Conservation (phyloP, 2,113 vertebrate genomes). For the Aldabrachelys gigantea region DNA sequence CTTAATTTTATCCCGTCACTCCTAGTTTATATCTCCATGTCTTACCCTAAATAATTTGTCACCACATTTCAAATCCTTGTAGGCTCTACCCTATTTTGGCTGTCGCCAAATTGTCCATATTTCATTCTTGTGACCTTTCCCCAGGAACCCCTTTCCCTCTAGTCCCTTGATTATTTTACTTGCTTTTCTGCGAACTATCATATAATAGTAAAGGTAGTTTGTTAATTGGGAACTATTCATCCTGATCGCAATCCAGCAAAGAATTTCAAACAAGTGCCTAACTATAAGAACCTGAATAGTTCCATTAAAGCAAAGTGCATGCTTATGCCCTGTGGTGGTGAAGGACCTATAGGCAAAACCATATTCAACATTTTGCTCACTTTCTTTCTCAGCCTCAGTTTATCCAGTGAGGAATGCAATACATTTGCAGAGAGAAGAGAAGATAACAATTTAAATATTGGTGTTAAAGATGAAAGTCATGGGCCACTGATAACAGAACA, state of each 20-base stretch:
- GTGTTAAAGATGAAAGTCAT: not conserved
- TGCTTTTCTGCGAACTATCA: not conserved
- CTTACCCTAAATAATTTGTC: not conserved
- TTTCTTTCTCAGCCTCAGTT: not conserved
- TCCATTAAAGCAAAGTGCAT: not conserved
- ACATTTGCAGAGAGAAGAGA: not conserved
- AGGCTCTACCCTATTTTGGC: not conserved
- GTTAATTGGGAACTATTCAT: not conserved
- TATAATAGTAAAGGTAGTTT: not conserved
- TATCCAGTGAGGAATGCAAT: not conserved
- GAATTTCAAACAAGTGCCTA: not conserved
- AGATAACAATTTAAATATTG: not conserved
- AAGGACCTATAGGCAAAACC: accelerated
- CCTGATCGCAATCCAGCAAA: not conserved
- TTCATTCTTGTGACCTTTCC: not conserved
- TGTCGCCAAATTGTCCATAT: not conserved
- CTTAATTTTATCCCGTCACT: not conserved
- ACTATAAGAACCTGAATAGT: not conserved
- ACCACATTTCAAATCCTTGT: not conserved
- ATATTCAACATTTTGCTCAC: not conserved
- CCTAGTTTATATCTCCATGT: not conserved
- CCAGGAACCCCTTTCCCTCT: not conserved
- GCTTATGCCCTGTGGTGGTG: not conserved
- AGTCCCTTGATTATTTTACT: not conserved
- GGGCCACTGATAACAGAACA: not conserved